phyloP scores from a whole-genome alignment of 1,140 invertebrate genomes.

The Thalassaphorura encarpata region DNA sequence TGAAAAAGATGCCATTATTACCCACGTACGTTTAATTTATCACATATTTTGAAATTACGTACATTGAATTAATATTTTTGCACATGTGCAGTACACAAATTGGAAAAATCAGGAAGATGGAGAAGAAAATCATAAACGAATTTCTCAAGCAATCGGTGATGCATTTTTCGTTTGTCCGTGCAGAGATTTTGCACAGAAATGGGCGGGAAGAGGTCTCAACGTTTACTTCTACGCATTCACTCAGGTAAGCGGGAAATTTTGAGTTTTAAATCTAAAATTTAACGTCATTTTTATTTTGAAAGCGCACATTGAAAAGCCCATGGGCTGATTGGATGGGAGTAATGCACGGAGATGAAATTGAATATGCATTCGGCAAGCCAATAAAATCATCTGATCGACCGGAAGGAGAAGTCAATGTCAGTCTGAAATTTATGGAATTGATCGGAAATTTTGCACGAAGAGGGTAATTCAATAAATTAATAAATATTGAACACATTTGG shows the following conservation, averaged over 20 bases:
- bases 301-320: constrained; percentile 74
- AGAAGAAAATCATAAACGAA: constrained; percentile 68
- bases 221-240: constrained; percentile 84
- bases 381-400: constrained; percentile 56
- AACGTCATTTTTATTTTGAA: constrained; percentile 38
- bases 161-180: constrained; percentile 89
- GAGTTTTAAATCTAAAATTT: neutral
- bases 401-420: constrained; percentile 62
- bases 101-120: constrained; percentile 75
- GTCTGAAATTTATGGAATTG: constrained; percentile 70
- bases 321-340: constrained; percentile 98
- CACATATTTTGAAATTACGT: no score
- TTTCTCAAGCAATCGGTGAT: constrained; percentile 80
- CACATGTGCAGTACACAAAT: constrained; percentile 67
- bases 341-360: constrained; percentile 92
- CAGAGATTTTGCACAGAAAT: constrained; percentile 74
- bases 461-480: constrained; percentile 51
- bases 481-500: neutral
- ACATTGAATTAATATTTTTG: no score
- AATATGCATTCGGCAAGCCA: constrained; percentile 90
- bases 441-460: constrained; percentile 76
- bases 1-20: constrained; percentile 77
- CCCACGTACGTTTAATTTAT: constrained; percentile 66
- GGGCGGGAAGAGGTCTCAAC: constrained; percentile 64
- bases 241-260: constrained; percentile 48